Percentiles rank a stretch among this genome's conserved stretches.
Evolutionary conservation across 1,140 invertebrate genomes (phyloP).

Genomic region (Drosophila sproati): DNA sequence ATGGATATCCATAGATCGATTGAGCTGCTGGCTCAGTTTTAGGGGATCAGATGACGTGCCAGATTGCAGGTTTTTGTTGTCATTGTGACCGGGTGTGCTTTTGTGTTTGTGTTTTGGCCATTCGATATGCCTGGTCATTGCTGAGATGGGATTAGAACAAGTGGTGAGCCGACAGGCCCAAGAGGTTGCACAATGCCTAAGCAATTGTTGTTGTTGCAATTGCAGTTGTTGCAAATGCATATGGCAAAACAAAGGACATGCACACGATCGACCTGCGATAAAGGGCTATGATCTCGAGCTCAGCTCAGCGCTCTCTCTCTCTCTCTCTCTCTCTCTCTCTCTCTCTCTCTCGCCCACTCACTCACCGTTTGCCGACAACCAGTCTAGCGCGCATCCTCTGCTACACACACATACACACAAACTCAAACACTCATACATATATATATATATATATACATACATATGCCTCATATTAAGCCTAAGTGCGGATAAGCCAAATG

Average conservation of each 20-base stretch:
- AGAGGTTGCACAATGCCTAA: constrained; percentile 68
- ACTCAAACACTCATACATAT: background rate
- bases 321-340: no score
- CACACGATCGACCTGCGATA: constrained; percentile 68
- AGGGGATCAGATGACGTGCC: constrained; percentile 32
- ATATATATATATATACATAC: background rate
- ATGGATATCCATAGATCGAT: constrained; percentile 36
- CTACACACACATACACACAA: background rate
- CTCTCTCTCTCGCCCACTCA: no score
- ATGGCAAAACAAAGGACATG: constrained; percentile 65
- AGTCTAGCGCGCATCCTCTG: constrained; percentile 48
- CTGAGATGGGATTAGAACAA: constrained; percentile 62
- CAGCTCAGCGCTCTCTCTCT: constrained; percentile 2
- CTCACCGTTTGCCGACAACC: constrained; percentile 36
- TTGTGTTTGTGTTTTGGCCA: constrained; percentile 45
- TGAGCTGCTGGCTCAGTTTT: constrained; percentile 23
- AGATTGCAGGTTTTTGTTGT: constrained; percentile 23
- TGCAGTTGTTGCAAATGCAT: constrained; percentile 28
- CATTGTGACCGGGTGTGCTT: constrained; percentile 73
- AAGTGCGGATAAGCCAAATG: constrained; percentile 75
- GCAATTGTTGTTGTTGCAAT: constrained; percentile 4
- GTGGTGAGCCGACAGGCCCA: constrained; percentile 34
- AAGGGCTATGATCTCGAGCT: constrained; percentile 51
- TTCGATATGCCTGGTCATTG: background rate
- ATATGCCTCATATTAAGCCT: constrained; percentile 47